Evolutionary conservation across 2,113 vertebrate species (phyloP), one percentile per base, ranked within the genome.

Genomic region (Condylura cristata): DNA sequence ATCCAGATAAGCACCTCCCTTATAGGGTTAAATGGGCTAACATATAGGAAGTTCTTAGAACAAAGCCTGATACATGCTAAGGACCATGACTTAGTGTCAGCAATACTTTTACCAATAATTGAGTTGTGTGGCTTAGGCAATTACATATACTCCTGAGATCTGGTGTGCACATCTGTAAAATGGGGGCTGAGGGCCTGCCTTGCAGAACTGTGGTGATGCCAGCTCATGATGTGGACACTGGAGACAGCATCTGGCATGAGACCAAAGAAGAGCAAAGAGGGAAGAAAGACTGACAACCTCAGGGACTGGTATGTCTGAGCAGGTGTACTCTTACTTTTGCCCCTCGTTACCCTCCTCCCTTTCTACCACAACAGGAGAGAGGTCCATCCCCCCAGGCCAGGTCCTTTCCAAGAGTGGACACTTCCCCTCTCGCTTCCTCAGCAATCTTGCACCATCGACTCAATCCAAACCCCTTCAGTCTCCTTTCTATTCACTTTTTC

Each of bases 31-130:
- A 87, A 37, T 34, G 78, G 41, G 46, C 41, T 90, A 65, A 72
- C 30, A 24, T 89, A 10, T 68, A 51, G 76, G 41, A 95, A 82
- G 8, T 10, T n/a, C 65, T 76, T 48, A 70, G 22, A 80, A 68
- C 41, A 32, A 32, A 66, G 22, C 70, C 65, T 56, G 63, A 72
- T 51, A 75, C 60, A 58, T 3, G 48, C 14, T 53, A 79, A 39
- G 26, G 13, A 34, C 17, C 46, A 5, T 17, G 68, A 61, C 17
- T 85, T 60, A 22, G 5, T 39, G 41, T 60, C 58, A 76, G 65
- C 44, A 51, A 34, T 89, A 13, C 48, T 91, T 63, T 70, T 46
- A 26, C 89, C 87, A 89, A 65, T n/a, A 76, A 39, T 37, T 39
- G 24, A 56, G 71, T 28, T 78, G 61, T 63, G 30, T 39, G 39